Percentiles rank a stretch among this genome's conserved stretches.
Conservation (phyloP, 35 echinoderm and acorn worm species). For the Heliocidaris erythrogramma region DNA sequence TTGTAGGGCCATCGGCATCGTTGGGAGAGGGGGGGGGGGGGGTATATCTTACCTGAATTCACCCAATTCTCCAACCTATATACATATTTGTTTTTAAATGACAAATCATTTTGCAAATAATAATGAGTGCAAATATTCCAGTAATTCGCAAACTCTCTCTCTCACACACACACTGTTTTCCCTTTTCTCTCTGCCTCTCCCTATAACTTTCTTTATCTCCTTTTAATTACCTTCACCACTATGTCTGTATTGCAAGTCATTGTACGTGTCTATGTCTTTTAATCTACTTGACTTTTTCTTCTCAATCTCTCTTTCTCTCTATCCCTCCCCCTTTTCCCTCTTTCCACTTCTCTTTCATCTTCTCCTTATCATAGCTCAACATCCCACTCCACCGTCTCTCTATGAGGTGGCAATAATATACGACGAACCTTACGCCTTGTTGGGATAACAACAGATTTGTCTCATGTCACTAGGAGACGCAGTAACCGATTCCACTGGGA, state of each 20-base stretch:
- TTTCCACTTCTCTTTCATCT: background rate
- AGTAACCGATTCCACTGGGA: background rate
- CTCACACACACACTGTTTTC: too few relatives aligned
- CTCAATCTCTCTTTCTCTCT: background rate
- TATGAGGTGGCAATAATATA: background rate
- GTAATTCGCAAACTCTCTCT: too few relatives aligned
- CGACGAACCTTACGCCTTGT: background rate
- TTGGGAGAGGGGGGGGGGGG: too few relatives aligned
- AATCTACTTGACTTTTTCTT: background rate
- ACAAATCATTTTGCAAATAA: too few relatives aligned
- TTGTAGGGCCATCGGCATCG: too few relatives aligned
- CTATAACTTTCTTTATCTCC: background rate
- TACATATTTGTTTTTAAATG: too few relatives aligned
- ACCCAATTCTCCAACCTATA: too few relatives aligned
- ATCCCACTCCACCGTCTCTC: background rate
- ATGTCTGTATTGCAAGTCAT: background rate
- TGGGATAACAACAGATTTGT: slow-evolving; percentile 3
- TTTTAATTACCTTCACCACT: background rate
- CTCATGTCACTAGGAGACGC: background rate
- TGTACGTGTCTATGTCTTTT: background rate
- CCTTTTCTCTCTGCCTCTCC: background rate
- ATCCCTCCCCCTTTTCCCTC: background rate
- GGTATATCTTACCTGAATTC: too few relatives aligned
- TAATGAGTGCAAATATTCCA: too few relatives aligned
- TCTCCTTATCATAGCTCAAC: background rate